Conservation (phyloP, 2,113 vertebrate genomes). For the Mionectes macconnelli region DNA sequence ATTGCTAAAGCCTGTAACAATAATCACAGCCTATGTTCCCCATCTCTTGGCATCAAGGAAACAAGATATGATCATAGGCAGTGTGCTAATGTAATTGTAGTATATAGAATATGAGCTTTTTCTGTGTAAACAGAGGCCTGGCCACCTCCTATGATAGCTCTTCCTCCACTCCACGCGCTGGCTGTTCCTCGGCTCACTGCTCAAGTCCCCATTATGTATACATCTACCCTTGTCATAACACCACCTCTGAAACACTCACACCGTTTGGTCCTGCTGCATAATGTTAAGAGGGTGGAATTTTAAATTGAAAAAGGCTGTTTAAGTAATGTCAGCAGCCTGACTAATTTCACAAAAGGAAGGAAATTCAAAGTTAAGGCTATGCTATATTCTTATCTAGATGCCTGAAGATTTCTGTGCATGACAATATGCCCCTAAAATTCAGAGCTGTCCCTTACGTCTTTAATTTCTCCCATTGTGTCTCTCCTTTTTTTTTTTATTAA, state of each 20-base stretch:
- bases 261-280: conserved; percentile 63
- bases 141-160: conserved; percentile 59
- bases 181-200: conserved; percentile 50
- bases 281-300: conserved; percentile 71
- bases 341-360: conserved; percentile 73
- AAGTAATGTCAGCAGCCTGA: conserved; percentile 70
- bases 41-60: conserved; percentile 59
- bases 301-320: conserved; percentile 68
- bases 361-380: conserved; percentile 66
- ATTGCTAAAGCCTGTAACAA: conserved; percentile 60
- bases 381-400: conserved; percentile 55
- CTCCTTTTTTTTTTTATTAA: conserved; percentile 57
- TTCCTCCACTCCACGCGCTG: not conserved
- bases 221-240: conserved; percentile 70
- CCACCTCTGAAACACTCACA: conserved; percentile 66
- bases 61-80: conserved; percentile 62
- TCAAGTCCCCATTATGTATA: conserved; percentile 63
- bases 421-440: conserved; percentile 69
- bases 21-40: conserved; percentile 64
- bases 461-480: conserved; percentile 63
- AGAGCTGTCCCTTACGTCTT: conserved; percentile 65
- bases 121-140: conserved; percentile 41
- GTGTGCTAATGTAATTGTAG: conserved; percentile 56
- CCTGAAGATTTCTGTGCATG: conserved; percentile 57
- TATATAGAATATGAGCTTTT: conserved; percentile 62